Evolutionary conservation across 2,888 invertebrate species (phyloP), one percentile per base, ranked within the genome.

Genomic region (Anarsia innoxiella): DNA sequence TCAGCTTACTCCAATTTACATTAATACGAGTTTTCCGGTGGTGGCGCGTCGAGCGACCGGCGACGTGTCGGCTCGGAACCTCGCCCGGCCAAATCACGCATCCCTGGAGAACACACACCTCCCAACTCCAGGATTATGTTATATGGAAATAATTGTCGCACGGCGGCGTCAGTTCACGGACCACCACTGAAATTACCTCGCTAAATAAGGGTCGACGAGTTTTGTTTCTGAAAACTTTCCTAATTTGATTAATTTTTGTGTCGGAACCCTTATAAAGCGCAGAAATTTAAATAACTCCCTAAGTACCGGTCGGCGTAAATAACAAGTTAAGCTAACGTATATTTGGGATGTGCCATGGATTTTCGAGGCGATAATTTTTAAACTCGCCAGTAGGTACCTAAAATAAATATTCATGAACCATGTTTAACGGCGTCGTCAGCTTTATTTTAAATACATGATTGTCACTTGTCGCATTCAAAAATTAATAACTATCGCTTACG

Each of bases 71-170:
- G 50, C 44, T 33, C 19, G 4, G 19, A 5, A 19, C 19, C 19
- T 5, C 37, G 29, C 29, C 39, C 56, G 33, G 59, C 62, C 61
- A 66, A 71, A 75, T 75, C 72, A 76, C 65, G 61, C 57, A 59
- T 69, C 76, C 74, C 71, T 40, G 41, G 70, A 58, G 75, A 60
- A 51, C 64, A 55, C 56, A 62, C 67, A 70, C 66, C 67, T 68
- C 67, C 62, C 66, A 58, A 63, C 68, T 62, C 66, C 67, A 56
- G 72, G 68, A 73, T 78, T 76, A 75, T 74, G 70, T 74, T 78
- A 74, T 78, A 76, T 69, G 69, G 66, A 73, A 76, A 76, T 79
- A 79, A 80, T 77, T 76, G 77, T 75, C 69, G 67, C 65, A n/a
- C n/a, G n/a, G 45, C 49, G 58, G 69, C 62, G 65, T 57, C 65